These are phyloP conservation scores for Sebastes wilsoni DNA, from an alignment of 2,797 vertebrate species.

Conservation along the genomic window DNA sequence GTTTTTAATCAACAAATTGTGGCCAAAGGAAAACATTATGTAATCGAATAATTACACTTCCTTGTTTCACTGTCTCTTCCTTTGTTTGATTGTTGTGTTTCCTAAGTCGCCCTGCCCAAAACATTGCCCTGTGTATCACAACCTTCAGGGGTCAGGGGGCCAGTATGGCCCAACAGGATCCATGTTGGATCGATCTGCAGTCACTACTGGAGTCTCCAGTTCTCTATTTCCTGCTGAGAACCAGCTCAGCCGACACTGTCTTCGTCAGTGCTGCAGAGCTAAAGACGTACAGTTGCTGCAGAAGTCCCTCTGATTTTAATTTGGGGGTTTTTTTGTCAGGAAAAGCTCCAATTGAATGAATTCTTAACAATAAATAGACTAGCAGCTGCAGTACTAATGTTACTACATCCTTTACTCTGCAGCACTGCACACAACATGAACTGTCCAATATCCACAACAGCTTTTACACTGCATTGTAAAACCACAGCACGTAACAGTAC, in stretches of 20 bases:
- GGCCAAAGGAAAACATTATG: not conserved
- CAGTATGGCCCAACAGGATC: constrained; percentile 92
- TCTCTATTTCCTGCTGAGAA: constrained; percentile 91
- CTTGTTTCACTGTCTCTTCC: constrained; percentile 36
- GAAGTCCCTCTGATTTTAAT: constrained; percentile 52
- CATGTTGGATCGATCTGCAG: constrained; percentile 85
- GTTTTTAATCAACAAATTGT: constrained; percentile 3
- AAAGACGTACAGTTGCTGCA: constrained; percentile 81
- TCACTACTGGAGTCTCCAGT: constrained; percentile 84
- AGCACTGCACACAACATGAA: constrained; percentile 74
- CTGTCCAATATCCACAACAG: constrained; percentile 66
- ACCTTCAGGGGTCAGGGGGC: constrained; percentile 77
- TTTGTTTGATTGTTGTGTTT: constrained; percentile 51
- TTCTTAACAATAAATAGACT: constrained; percentile 4
- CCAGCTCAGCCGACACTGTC: constrained; percentile 87
- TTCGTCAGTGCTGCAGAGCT: constrained; percentile 82
- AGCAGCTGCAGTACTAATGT: constrained; percentile 15
- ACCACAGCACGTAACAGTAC: constrained; percentile 75
- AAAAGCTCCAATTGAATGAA: constrained; percentile 31
- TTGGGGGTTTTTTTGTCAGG: constrained; percentile 5
- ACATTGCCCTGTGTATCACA: constrained; percentile 72
- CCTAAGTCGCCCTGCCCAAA: constrained; percentile 59
- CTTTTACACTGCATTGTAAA: constrained; percentile 73
- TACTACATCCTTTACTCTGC: constrained; percentile 68
- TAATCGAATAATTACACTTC: not conserved